phyloP scores from a whole-genome alignment of 2,888 invertebrate species.

The Philereme vetulata region DNA sequence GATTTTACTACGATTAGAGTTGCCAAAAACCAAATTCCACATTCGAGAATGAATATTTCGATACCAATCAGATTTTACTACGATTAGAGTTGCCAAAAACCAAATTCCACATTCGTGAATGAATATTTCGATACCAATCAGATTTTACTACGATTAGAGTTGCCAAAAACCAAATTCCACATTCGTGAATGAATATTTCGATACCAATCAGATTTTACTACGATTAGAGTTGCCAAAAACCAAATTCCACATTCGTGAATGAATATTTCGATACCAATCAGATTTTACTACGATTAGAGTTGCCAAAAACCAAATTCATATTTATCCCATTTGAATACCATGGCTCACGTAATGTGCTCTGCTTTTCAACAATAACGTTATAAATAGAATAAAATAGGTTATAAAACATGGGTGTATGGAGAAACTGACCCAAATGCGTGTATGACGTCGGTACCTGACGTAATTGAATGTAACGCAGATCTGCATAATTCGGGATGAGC shows the following conservation, averaged over 20 bases:
- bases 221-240: too few species aligned
- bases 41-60: too few species aligned
- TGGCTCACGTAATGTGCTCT: slow-evolving; percentile 51
- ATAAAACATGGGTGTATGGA: slow-evolving; percentile 69
- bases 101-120: too few species aligned
- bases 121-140: too few species aligned
- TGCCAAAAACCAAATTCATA: slow-evolving; percentile 33
- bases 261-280: slow-evolving; percentile 22
- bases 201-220: too few species aligned
- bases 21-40: too few species aligned
- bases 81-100: too few species aligned
- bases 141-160: too few species aligned
- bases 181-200: slow-evolving; percentile 30
- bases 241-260: slow-evolving; percentile 23
- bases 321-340: slow-evolving; percentile 38
- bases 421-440: slow-evolving; percentile 73
- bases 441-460: slow-evolving; percentile 72
- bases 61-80: too few species aligned
- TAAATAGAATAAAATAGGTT: slow-evolving; percentile 71
- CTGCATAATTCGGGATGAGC: slow-evolving; percentile 50
- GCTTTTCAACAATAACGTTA: slow-evolving; percentile 54
- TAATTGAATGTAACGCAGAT: slow-evolving; percentile 58
- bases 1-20: too few species aligned
- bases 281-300: slow-evolving; percentile 30
- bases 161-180: too few species aligned